Evolutionary conservation across 2,113 vertebrate species (phyloP).

Genomic region (Oceanodroma tethys): DNA sequence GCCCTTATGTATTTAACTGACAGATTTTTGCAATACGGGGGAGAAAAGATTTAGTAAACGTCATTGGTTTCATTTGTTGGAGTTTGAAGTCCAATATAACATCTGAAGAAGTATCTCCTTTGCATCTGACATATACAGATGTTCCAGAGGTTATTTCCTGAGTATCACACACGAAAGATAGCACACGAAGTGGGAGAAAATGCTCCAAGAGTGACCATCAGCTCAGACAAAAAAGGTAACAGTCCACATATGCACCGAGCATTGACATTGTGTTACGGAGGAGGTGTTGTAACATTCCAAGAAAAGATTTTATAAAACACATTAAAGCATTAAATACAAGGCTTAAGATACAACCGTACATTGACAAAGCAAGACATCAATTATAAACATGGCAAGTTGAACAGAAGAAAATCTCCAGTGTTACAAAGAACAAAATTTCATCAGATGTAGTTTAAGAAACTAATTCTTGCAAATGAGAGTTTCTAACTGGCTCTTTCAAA

Average conservation of each 20-base stretch:
- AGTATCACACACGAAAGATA: constrained; percentile 46
- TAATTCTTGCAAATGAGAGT: not conserved
- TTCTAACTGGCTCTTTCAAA: not conserved
- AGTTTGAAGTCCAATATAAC: constrained; percentile 52
- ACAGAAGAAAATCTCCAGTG: not conserved
- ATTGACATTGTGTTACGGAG: constrained; percentile 31
- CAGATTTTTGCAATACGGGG: constrained; percentile 44
- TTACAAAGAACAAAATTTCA: not conserved
- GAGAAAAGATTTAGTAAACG: constrained; percentile 22
- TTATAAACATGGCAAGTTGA: not conserved
- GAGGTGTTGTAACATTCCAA: constrained; percentile 43
- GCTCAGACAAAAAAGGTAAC: constrained; percentile 26
- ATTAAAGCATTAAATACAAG: constrained; percentile 56
- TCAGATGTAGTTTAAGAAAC: not conserved
- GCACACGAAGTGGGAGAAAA: constrained; percentile 41
- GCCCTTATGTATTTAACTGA: constrained; percentile 41
- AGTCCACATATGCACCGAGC: constrained; percentile 22
- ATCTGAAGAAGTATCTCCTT: constrained; percentile 59
- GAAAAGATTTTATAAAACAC: constrained; percentile 56
- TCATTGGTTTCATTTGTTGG: constrained; percentile 41
- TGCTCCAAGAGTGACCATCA: constrained; percentile 6
- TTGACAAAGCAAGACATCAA: not conserved
- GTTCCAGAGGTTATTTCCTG: constrained; percentile 59
- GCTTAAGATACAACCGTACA: constrained; percentile 61
- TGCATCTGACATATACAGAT: not conserved